Evolutionary conservation across 2,888 invertebrate genomes (phyloP), one percentile per base, ranked within the genome.

Genomic region (Protonemura montana): DNA sequence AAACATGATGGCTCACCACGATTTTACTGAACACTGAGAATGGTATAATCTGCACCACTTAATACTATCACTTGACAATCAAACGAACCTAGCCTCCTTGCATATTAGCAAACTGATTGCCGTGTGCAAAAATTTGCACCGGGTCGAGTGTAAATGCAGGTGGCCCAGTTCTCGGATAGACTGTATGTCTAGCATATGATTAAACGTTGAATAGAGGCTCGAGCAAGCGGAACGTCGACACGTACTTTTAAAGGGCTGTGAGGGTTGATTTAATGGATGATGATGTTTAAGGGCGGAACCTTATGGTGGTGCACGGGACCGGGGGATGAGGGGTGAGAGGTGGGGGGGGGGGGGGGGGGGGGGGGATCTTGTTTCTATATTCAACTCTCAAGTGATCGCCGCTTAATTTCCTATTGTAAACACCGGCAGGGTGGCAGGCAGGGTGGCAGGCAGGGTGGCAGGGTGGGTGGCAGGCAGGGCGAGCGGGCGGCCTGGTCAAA

Each of bases 301-400:
- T 42, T 30, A 21, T 29, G 29, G 86, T 26, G 76, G 82, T 59
- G 35, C n/a, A 29, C 13, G 83, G 59, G 77, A 35, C 13, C 7
- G 6, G 21, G 76, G 13, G 86, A 28, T 25, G 82, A 35, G 3
- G 86, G 35, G 30, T n/a, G 26, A 83, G 28, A 35, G 76, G 59
- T 35, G 35, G 35, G 21, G 21, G 6, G 21, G 76, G 21, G 86
- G 28, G 21, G 82, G n/a, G n/a, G 86, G 35, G 30, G 30, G 41
- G 86, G 28, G 77, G 76, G 59, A 83, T 83, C 82, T 83, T 83
- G 82, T 83, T 41, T 83, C 82, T 41, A 59, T 59, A 59, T 41
- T 35, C 41, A 41, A 41, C 59, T 84, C 87, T 87, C 87, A 87
- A 87, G 87, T 87, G 87, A 86, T 86, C 87, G 86, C 84, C 87